These are phyloP conservation scores for Polypterus senegalus DNA, from an alignment of 2,113 vertebrate genomes.

Conservation along the genomic window DNA sequence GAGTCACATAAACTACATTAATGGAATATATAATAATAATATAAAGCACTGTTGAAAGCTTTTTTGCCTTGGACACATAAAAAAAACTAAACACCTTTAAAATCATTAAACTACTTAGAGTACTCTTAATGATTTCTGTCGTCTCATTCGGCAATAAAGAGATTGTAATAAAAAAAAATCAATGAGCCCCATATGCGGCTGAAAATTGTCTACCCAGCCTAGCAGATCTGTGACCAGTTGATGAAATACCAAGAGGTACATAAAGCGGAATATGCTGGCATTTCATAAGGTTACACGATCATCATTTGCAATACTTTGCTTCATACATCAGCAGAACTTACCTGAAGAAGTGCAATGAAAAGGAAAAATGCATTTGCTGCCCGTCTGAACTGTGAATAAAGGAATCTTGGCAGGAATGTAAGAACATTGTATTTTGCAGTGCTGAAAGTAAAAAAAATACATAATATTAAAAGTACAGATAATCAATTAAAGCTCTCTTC, in stretches of 20 bases:
- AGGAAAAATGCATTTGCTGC: conserved; percentile 97
- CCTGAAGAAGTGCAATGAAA: conserved; percentile 96
- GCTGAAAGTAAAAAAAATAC: conserved; percentile 48
- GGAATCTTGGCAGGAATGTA: conserved; percentile 93
- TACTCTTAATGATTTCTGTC: not conserved
- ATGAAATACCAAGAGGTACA: not conserved
- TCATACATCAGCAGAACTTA: conserved; percentile 37
- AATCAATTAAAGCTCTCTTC: no score
- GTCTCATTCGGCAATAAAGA: no score
- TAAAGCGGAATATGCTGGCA: no score
- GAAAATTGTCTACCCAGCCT: no score
- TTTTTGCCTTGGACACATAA: not conserved
- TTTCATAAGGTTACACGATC: no score
- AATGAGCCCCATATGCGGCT: no score
- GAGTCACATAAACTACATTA: no score
- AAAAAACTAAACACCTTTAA: not conserved
- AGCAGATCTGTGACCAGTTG: not conserved
- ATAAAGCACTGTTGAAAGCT: not conserved
- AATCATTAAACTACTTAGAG: not conserved
- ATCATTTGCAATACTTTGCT: not conserved
- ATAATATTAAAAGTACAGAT: no score
- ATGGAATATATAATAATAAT: no score
- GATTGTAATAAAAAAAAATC: no score
- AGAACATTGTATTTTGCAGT: conserved; percentile 97
- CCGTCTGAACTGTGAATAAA: conserved; percentile 97